A percentile compares a stretch with the other conserved stretches of the same genome.
These are phyloP conservation scores for Dryas iulia DNA, from an alignment of 1,140 invertebrate genomes.

Conservation along the genomic window DNA sequence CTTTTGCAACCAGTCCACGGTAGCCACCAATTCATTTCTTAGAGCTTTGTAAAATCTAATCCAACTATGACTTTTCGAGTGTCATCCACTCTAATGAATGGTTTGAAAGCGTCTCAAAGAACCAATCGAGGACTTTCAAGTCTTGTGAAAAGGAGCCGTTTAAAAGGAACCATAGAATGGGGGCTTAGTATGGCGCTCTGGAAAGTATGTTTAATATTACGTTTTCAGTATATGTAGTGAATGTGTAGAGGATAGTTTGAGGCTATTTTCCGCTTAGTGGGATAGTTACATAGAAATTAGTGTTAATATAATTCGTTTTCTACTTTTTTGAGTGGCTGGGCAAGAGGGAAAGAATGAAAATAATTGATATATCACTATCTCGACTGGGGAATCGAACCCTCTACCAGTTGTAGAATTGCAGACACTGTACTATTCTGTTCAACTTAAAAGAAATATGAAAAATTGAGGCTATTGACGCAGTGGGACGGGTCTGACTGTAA, in stretches of 20 bases:
- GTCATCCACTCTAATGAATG: slow-evolving; percentile 42
- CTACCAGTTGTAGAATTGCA: no score
- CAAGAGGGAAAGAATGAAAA: no score
- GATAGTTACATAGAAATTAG: no score
- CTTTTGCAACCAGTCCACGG: not conserved
- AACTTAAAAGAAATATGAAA: no score
- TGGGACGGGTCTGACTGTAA: no score
- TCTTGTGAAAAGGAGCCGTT: slow-evolving; percentile 38
- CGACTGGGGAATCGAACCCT: no score
- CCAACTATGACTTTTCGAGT: slow-evolving; percentile 33
- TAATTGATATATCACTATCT: no score
- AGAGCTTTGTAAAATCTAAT: slow-evolving; percentile 19
- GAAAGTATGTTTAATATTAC: not conserved
- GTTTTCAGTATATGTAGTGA: not conserved
- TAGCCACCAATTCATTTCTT: not conserved
- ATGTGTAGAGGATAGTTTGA: not conserved
- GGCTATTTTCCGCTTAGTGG: no score
- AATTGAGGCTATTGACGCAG: no score
- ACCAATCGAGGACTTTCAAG: slow-evolving; percentile 43
- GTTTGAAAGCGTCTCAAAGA: slow-evolving; percentile 39
- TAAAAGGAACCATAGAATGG: slow-evolving; percentile 28
- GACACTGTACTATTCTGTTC: no score
- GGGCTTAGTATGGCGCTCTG: slow-evolving; percentile 32
- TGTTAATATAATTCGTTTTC: no score
- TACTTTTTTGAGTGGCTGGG: no score